Percentiles rank a stretch among this genome's conserved stretches.
These are phyloP conservation scores for Potamarius usumacintae DNA, from an alignment of 2,113 vertebrate genomes.

Conservation along the genomic window DNA sequence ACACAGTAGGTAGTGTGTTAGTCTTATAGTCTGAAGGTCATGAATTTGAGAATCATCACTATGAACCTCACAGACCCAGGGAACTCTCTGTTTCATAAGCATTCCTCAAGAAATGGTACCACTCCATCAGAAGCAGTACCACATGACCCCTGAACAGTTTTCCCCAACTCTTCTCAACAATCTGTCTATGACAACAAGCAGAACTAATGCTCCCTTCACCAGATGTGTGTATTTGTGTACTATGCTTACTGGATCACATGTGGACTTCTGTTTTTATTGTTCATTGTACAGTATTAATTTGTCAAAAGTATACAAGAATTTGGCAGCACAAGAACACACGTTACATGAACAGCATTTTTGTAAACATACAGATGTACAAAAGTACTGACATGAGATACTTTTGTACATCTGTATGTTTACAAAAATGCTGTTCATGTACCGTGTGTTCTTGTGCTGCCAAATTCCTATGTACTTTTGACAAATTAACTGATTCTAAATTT, in stretches of 20 bases:
- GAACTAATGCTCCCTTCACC: not conserved
- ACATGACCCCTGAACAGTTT: not conserved
- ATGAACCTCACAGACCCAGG: not conserved
- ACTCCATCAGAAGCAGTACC: not conserved
- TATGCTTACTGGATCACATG: not conserved
- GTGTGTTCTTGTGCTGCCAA: not conserved
- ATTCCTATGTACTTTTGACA: not conserved
- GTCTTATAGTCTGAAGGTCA: not conserved
- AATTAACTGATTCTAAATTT: not conserved
- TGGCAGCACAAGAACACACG: not conserved
- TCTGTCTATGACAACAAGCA: too few species aligned
- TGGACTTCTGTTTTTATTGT: not conserved
- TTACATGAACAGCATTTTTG: too few species aligned
- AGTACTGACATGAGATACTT: not conserved
- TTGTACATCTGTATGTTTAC: not conserved
- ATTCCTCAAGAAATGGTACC: not conserved
- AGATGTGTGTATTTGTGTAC: not conserved
- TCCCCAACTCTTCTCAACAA: too few species aligned
- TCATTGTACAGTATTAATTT: not conserved
- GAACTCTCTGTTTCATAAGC: too few species aligned
- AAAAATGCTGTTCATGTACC: not conserved
- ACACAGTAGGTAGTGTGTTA: too few species aligned
- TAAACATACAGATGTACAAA: too few species aligned
- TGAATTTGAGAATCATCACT: not conserved
- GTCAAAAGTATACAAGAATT: not conserved